Percentiles rank a stretch among this genome's conserved stretches.
phyloP scores from a whole-genome alignment of 30 jellyfish, hydroid and myxozoan species.

The Aurelia aurita region DNA sequence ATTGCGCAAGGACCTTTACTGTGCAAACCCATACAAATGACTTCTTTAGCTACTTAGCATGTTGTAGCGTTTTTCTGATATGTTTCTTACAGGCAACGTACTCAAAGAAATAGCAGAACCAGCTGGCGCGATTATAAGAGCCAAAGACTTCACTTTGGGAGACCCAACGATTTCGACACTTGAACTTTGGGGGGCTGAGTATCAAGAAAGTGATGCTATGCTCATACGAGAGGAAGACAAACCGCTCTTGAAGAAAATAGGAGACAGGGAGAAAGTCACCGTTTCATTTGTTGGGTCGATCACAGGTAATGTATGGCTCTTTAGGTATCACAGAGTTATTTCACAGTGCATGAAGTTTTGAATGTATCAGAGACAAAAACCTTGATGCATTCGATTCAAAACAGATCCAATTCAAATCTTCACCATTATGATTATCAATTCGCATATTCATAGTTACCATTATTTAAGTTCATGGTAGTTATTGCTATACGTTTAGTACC shows the following conservation, averaged over 20 bases:
- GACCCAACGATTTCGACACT: slow-evolving; percentile 90
- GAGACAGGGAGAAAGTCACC: slow-evolving; percentile 83
- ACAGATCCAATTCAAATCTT: too few relatives aligned
- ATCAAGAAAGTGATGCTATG: slow-evolving; percentile 93
- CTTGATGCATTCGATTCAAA: too few relatives aligned
- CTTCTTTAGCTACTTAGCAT: background rate
- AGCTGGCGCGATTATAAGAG: slow-evolving; percentile 90
- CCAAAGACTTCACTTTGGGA: slow-evolving; percentile 80
- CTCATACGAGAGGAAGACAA: slow-evolving; percentile 53
- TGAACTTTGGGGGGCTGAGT: slow-evolving; percentile 98
- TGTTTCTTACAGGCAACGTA: slow-evolving; percentile 75
- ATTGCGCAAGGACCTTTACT: too few relatives aligned
- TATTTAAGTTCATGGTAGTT: too few relatives aligned
- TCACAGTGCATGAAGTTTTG: too few relatives aligned
- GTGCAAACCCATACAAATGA: too few relatives aligned
- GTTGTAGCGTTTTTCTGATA: background rate
- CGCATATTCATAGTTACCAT: too few relatives aligned
- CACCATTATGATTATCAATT: too few relatives aligned
- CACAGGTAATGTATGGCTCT: slow-evolving; percentile 61
- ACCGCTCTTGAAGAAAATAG: slow-evolving; percentile 71
- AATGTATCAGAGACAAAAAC: too few relatives aligned
- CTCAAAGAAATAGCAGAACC: slow-evolving; percentile 92
- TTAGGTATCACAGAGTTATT: too few relatives aligned
- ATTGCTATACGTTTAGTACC: too few relatives aligned
- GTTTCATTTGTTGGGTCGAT: slow-evolving; percentile 90